These are phyloP conservation scores for Danionella cerebrum DNA, from an alignment of 2,113 vertebrate genomes.

Conservation along the genomic window DNA sequence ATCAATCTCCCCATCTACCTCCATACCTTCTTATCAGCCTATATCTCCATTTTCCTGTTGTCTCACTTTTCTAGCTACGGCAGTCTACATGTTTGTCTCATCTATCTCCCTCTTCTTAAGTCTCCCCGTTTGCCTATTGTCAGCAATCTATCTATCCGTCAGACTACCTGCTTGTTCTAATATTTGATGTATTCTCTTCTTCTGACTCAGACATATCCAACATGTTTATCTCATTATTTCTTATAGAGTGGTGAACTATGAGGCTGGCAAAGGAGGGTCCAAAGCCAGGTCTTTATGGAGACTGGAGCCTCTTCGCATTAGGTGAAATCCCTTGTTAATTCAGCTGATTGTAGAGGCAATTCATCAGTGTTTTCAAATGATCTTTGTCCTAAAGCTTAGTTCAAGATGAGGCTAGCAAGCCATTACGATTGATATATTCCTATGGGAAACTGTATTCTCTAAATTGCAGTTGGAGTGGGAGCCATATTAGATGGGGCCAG, in stretches of 20 bases:
- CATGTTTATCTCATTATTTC: constrained; percentile 11
- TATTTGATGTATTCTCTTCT: too few species aligned
- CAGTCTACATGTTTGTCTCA: too few species aligned
- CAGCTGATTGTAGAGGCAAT: background rate
- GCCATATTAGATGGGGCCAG: constrained; percentile 89
- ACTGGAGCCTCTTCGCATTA: constrained; percentile 91
- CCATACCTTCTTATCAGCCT: too few species aligned
- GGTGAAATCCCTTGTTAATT: constrained; percentile 63
- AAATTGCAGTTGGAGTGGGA: constrained; percentile 83
- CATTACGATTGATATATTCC: background rate
- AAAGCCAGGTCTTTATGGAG: constrained; percentile 88
- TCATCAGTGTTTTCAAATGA: constrained; percentile 23
- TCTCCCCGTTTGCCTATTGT: too few species aligned
- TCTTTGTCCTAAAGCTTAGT: background rate
- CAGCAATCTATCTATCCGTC: background rate
- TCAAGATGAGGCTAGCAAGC: background rate
- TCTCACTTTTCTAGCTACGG: too few species aligned
- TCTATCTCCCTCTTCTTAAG: too few species aligned
- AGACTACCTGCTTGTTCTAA: too few species aligned
- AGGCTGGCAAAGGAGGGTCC: constrained; percentile 81
- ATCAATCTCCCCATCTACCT: background rate
- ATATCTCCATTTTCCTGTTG: too few species aligned
- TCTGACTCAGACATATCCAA: too few species aligned
- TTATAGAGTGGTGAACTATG: constrained; percentile 82
- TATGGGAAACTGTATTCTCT: constrained; percentile 11